These are phyloP conservation scores for Falco concolor DNA, from an alignment of 2,797 vertebrate genomes.

Conservation along the genomic window DNA sequence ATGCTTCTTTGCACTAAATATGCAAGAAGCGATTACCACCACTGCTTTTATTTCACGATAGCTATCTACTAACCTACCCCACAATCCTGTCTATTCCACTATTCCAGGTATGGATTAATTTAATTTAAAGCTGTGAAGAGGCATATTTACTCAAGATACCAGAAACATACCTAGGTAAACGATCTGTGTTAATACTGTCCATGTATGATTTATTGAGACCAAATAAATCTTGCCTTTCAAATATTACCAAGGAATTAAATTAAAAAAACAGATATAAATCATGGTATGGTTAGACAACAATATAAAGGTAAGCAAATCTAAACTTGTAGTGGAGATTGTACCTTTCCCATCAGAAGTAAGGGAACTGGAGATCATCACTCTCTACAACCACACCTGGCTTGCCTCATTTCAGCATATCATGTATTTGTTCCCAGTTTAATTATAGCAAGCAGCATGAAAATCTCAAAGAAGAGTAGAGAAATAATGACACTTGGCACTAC, in stretches of 20 bases:
- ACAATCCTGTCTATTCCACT: neutral
- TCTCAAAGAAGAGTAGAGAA: neutral
- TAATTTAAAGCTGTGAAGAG: neutral
- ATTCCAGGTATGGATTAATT: neutral
- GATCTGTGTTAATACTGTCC: neutral
- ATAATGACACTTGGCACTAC: neutral
- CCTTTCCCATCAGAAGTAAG: neutral
- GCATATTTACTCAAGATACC: neutral
- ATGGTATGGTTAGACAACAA: neutral
- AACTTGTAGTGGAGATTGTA: neutral
- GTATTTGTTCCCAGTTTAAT: neutral
- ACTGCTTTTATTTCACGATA: neutral
- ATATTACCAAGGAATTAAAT: neutral
- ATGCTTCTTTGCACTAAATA: neutral
- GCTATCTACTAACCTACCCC: neutral
- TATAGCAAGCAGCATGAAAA: accelerated
- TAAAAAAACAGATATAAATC: neutral
- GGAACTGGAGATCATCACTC: neutral
- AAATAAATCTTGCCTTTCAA: neutral
- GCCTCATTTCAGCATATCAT: neutral
- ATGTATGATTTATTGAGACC: neutral
- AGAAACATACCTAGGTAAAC: neutral
- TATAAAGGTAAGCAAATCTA: neutral
- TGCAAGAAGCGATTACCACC: neutral
- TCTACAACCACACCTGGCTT: neutral